Evolutionary conservation across 2,888 invertebrate species (phyloP), one percentile per base, ranked within the genome.

Genomic region (Ophioninae sp.): DNA sequence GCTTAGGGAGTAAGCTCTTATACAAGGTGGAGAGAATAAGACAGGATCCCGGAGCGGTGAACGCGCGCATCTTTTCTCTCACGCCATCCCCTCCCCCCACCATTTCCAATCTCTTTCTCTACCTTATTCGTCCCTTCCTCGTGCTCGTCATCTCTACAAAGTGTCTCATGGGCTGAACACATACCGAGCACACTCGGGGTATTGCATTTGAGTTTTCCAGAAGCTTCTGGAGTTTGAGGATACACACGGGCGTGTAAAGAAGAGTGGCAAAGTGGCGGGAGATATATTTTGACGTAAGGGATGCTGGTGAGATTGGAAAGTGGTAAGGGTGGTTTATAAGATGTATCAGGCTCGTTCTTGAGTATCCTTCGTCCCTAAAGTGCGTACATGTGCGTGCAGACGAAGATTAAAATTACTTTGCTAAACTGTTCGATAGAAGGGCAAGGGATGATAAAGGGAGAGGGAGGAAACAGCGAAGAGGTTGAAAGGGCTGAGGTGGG

Each of bases 361-460:
- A 61, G 77, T 61, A 78, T 82, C 73, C 73, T 80, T 64, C 82
- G 83, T 79, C 76, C 74, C 85, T 79, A 78, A 81, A 77, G 72
- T 85, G 85, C 85, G 61, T 68, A 50, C 57, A 57, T 88, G 87
- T 86, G 86, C 87, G 88, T 87, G 81, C 65, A 76, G 85, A 83
- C 85, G 83, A 89, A 91, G 92, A 93, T 93, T 93, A 92, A 93
- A 93, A 92, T 93, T 92, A 92, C 91, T 92, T 92, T 87, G 88
- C 90, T 90, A 89, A 90, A 91, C 90, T 90, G 88, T 86, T 83
- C 79, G 83, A 86, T 84, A 87, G 85, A 86, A 81, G 61, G 79
- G 90, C 88, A 87, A 87, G 81, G 44, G 50, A 30, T 8, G 50
- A 83, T 84, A 84, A 81, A 89, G 89, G 87, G 87, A 56, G 62